These are phyloP conservation scores for Lepidurus arcticus DNA, from an alignment of 1,140 invertebrate genomes.

Conservation along the genomic window DNA sequence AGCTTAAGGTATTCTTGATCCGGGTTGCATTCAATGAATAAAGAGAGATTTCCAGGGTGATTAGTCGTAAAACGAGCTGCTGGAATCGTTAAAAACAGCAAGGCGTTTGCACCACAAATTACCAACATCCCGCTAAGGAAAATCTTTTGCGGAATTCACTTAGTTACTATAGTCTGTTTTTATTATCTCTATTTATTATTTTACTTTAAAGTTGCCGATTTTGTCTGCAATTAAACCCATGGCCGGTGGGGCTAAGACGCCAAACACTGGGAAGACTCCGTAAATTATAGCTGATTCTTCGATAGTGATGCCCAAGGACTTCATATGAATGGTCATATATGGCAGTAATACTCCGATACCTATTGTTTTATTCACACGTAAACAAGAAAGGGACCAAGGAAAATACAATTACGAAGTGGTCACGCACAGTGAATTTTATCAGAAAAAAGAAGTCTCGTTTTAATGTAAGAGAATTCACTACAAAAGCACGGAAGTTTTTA, in stretches of 20 bases:
- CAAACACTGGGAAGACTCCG: slow-evolving; percentile 67
- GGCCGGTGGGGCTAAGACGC: slow-evolving; percentile 69
- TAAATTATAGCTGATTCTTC: slow-evolving; percentile 82
- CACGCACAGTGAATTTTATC: too few species aligned
- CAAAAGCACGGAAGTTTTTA: too few species aligned
- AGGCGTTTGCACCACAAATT: slow-evolving; percentile 7
- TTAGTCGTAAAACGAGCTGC: slow-evolving; percentile 26
- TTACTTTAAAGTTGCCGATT: slow-evolving; percentile 73
- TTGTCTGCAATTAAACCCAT: slow-evolving; percentile 69
- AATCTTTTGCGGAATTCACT: slow-evolving; percentile 5
- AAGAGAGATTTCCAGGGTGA: slow-evolving; percentile 23
- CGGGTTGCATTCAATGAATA: not conserved
- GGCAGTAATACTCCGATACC: slow-evolving; percentile 70
- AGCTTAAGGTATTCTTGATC: not conserved
- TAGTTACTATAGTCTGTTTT: slow-evolving; percentile 2
- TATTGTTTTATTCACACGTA: slow-evolving; percentile 43
- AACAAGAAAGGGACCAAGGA: slow-evolving; percentile 26
- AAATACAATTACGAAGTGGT: not conserved
- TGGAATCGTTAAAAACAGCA: slow-evolving; percentile 38
- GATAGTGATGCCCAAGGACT: slow-evolving; percentile 70
- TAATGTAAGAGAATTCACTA: too few species aligned
- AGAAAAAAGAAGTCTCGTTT: too few species aligned
- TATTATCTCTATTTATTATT: slow-evolving; percentile 29
- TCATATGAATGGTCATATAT: slow-evolving; percentile 79
- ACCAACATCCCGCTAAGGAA: slow-evolving; percentile 28